phyloP scores from a whole-genome alignment of 2,113 vertebrate genomes.

The Oncorhynchus keta region DNA sequence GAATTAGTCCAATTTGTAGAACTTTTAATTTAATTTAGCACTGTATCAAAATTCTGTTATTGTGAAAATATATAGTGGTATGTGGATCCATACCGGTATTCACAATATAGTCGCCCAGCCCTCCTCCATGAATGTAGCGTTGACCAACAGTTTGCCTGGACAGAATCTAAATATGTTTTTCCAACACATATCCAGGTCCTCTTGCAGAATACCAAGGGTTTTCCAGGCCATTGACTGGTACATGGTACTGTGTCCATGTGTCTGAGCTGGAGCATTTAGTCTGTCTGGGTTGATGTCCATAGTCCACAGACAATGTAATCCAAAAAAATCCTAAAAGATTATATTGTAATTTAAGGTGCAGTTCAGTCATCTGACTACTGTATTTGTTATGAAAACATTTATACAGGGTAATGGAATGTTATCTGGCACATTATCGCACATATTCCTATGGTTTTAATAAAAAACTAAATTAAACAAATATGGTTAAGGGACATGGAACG shows the following conservation, averaged over 20 bases:
- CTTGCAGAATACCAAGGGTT: too few species aligned
- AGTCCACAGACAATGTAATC: not conserved
- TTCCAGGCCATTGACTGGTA: not conserved
- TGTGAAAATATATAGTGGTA: too few species aligned
- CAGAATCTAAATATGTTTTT: not conserved
- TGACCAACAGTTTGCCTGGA: not conserved
- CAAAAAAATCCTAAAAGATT: not conserved
- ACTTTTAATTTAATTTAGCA: too few species aligned
- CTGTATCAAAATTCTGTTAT: too few species aligned
- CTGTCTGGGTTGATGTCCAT: not conserved
- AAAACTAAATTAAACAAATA: not conserved
- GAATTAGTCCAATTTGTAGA: too few species aligned
- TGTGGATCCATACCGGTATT: too few species aligned
- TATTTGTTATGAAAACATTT: slow-evolving; percentile 5
- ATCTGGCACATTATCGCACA: not conserved
- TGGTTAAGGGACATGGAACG: not conserved
- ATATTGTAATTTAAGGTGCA: slow-evolving; percentile 37
- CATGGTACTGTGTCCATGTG: not conserved
- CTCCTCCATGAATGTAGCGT: not conserved
- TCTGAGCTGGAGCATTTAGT: not conserved
- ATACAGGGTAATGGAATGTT: not conserved
- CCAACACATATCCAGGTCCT: not conserved
- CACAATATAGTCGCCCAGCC: not conserved
- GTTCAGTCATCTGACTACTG: slow-evolving; percentile 25
- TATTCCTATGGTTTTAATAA: slow-evolving; percentile 1